Conservation (phyloP, 2,888 invertebrate species). For the Habrosyne pyritoides region DNA sequence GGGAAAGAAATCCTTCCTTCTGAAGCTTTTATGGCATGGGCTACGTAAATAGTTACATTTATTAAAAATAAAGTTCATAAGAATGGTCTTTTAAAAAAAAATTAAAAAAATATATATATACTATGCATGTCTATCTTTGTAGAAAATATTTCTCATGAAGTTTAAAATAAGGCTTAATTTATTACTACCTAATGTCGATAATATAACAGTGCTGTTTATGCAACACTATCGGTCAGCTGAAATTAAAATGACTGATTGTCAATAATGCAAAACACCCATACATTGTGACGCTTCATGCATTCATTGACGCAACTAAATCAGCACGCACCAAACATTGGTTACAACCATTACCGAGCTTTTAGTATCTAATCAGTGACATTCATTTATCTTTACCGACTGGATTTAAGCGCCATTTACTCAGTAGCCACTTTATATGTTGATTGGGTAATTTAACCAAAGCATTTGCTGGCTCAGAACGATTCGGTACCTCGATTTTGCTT, state of each 20-base stretch:
- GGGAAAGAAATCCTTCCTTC: too few relatives aligned
- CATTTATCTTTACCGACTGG: conserved; percentile 61
- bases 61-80: too few relatives aligned
- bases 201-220: background rate
- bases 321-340: conserved; percentile 38
- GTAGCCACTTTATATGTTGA: conserved; percentile 72
- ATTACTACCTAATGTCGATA: background rate
- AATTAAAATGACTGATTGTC: background rate
- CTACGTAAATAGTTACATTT: too few relatives aligned
- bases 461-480: conserved; percentile 50
- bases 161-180: too few relatives aligned
- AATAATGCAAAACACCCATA: background rate
- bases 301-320: conserved; percentile 31
- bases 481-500: conserved; percentile 46
- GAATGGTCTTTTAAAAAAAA: too few relatives aligned
- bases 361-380: conserved; percentile 59
- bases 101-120: too few relatives aligned
- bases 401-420: conserved; percentile 59
- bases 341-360: conserved; percentile 44
- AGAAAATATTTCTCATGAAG: too few relatives aligned
- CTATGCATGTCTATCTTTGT: too few relatives aligned
- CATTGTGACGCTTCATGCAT: conserved; percentile 22
- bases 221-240: background rate
- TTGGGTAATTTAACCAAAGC: conserved; percentile 67
- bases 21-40: too few relatives aligned